A percentile compares a stretch with the other conserved stretches of the same genome.
phyloP scores from a whole-genome alignment of 2,888 invertebrate species.

The Anarsia innoxiella region DNA sequence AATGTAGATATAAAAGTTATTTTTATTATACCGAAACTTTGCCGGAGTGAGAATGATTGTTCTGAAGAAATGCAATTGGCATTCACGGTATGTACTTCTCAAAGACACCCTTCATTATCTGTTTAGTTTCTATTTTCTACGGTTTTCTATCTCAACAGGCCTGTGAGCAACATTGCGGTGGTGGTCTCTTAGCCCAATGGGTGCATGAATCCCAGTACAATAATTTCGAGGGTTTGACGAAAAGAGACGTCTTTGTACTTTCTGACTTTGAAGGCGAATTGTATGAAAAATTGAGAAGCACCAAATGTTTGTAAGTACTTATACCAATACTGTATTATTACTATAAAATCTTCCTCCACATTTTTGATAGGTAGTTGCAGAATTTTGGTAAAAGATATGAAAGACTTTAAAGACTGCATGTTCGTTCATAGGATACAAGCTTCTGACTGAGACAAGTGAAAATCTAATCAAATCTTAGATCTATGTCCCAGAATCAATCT shows the following conservation, averaged over 20 bases:
- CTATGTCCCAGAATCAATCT: no score
- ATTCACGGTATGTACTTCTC: slow-evolving; percentile 62
- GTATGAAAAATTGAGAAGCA: slow-evolving; percentile 78
- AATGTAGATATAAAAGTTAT: slow-evolving; percentile 55
- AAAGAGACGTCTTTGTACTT: slow-evolving; percentile 85
- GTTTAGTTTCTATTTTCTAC: background rate
- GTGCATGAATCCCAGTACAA: slow-evolving; percentile 77
- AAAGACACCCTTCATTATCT: no score
- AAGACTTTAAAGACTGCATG: no score
- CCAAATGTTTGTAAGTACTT: slow-evolving; percentile 80
- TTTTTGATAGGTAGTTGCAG: no score
- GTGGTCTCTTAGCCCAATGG: slow-evolving; percentile 78
- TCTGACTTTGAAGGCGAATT: slow-evolving; percentile 83
- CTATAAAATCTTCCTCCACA: no score
- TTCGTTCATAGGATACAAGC: no score
- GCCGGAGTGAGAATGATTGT: slow-evolving; percentile 67
- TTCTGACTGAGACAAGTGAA: no score
- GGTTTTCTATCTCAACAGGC: slow-evolving; percentile 42
- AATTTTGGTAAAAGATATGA: no score
- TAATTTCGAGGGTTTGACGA: slow-evolving; percentile 73
- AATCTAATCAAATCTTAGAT: no score
- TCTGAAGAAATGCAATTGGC: slow-evolving; percentile 77
- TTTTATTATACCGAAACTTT: slow-evolving; percentile 73
- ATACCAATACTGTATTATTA: no score
- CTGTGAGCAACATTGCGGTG: slow-evolving; percentile 72